Evolutionary conservation across 1,140 invertebrate genomes (phyloP), one percentile per base, ranked within the genome.

Genomic region (Dendrolimus punctatus): DNA sequence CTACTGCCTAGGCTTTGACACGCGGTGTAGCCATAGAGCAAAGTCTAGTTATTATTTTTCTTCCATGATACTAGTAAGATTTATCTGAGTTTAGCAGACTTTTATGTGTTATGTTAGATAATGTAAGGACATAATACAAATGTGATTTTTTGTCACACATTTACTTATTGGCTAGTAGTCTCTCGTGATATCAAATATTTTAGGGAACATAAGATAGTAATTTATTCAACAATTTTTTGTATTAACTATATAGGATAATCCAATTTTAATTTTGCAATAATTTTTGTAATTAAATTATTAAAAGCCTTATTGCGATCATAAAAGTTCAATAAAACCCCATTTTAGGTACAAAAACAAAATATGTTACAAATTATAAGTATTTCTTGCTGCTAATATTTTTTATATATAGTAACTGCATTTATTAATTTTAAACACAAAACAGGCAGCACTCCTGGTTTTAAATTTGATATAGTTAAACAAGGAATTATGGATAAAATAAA

Each of bases 401-500:
- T 49, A 53, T 55, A 54, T 52, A 46, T 41, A 60, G 58, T 54
- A 61, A 59, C 67, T 76, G 76, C 76, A 80, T 80, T 80, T 80
- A 78, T 56, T 74, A 76, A 60, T 73, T 71, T 63, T 67, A 73
- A 50, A 58, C 61, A 71, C 49, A 53, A 67, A 58, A 64, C 23
- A 66, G 68, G 58, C 77, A 71, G 71, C 72, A 76, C 73, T 69
- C 59, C 68, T 73, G 71, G 63, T 61, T 51, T 43, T n/a, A 7
- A 42, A 42, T 46, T 36, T 46, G 23, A 36, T 46, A 46, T 46
- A 6, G 23, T 36, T 37, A 8, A 40, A 8, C 7, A 39, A n/a
- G 6, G 39, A 10, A 40, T 49, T 49, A 49, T 5, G 37, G 37
- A 40, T 40, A 39, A 8, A 4, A 40, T 8, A 6, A n/a, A 39